phyloP scores from a whole-genome alignment of 2,797 vertebrate genomes.

The Fratercula arctica region DNA sequence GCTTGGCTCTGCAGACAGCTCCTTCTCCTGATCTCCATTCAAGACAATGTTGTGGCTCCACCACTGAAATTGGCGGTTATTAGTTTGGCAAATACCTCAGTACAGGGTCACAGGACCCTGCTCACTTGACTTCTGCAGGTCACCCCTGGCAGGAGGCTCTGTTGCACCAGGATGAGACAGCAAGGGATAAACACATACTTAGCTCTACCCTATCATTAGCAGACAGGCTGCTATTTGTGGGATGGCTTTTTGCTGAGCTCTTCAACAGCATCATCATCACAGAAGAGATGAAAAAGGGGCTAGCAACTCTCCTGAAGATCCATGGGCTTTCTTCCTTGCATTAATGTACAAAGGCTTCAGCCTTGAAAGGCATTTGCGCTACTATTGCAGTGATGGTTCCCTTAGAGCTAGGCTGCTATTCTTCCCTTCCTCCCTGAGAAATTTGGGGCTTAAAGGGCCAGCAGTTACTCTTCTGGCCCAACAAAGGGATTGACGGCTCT shows the following conservation, averaged over 20 bases:
- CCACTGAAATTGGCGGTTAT: background rate
- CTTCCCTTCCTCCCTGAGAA: background rate
- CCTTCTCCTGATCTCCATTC: background rate
- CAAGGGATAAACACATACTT: background rate
- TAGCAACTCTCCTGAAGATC: background rate
- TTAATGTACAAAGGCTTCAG: background rate
- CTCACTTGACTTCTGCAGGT: background rate
- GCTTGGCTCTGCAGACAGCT: background rate
- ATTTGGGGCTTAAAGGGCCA: background rate
- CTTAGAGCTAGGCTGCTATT: background rate
- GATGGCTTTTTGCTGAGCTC: slow-evolving; percentile 22
- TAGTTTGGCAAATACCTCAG: background rate
- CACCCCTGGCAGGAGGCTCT: background rate
- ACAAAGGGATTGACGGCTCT: background rate
- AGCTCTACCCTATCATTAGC: slow-evolving; percentile 12
- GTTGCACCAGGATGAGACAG: background rate
- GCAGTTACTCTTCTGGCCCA: background rate
- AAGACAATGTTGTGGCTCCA: background rate
- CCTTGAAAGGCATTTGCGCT: background rate
- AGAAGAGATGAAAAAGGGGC: background rate
- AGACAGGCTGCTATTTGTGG: slow-evolving; percentile 23
- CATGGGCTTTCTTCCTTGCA: background rate
- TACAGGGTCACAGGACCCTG: background rate
- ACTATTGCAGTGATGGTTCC: background rate
- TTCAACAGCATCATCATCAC: background rate